Percentiles rank a stretch among this genome's conserved stretches.
Evolutionary conservation across 2,888 invertebrate genomes (phyloP).

Genomic region (Aphidoletes aphidimyza): DNA sequence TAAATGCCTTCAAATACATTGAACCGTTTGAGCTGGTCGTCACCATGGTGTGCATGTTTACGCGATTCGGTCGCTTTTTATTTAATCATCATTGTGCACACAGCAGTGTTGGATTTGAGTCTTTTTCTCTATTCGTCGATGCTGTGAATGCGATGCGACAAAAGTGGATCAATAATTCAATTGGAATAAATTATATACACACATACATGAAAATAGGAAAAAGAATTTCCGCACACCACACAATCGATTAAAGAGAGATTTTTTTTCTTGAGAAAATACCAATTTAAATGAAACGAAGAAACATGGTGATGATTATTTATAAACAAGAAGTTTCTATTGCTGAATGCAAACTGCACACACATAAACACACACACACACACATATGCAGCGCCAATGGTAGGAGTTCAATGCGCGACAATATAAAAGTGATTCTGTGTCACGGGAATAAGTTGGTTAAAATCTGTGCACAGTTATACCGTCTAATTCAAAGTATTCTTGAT

Average conservation of each 20-base stretch:
- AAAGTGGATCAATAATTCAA: conserved; percentile 53
- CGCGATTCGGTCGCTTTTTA: too few relatives aligned
- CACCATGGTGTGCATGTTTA: too few relatives aligned
- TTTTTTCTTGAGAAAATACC: conserved; percentile 1
- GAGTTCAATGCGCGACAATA: neutral
- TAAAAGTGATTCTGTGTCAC: conserved; percentile 1
- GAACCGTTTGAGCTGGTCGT: too few relatives aligned
- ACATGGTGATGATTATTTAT: neutral
- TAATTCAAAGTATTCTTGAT: conserved; percentile 23
- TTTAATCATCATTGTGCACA: too few relatives aligned
- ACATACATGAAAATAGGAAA: conserved; percentile 26
- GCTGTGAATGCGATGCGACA: neutral
- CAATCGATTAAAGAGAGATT: conserved; percentile 45
- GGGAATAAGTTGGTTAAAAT: neutral
- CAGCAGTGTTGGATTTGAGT: neutral
- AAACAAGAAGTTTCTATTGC: conserved; percentile 19
- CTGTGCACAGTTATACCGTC: conserved; percentile 34
- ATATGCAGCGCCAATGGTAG: neutral
- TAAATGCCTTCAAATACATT: neutral
- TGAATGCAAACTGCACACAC: too few relatives aligned
- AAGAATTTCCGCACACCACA: conserved; percentile 48
- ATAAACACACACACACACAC: too few relatives aligned
- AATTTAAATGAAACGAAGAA: neutral
- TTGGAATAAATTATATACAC: conserved; percentile 53
- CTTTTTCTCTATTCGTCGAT: neutral